Conservation (phyloP, 2,888 invertebrate species). For the Fissipunctia ypsillon region DNA sequence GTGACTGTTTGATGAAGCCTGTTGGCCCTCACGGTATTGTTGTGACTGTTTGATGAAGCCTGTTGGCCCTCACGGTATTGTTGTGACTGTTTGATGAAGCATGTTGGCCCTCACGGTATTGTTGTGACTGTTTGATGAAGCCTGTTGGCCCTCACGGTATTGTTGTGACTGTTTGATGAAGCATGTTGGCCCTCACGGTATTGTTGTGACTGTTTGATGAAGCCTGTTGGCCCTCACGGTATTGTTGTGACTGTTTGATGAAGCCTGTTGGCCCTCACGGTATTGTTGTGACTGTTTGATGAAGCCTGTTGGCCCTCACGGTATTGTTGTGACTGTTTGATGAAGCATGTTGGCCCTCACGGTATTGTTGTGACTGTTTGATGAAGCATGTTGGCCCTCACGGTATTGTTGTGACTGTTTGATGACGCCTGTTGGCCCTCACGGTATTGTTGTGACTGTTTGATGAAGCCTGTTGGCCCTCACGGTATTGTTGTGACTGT, state of each 20-base stretch:
- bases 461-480: constrained; percentile 41
- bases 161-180: constrained; percentile 32
- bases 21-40: constrained; percentile 43
- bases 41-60: constrained; percentile 29
- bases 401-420: constrained; percentile 38
- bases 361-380: constrained; percentile 38
- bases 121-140: constrained; percentile 30
- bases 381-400: constrained; percentile 38
- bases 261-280: constrained; percentile 37
- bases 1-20: constrained; percentile 31
- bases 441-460: constrained; percentile 36
- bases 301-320: constrained; percentile 39
- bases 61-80: constrained; percentile 42
- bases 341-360: constrained; percentile 39
- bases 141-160: constrained; percentile 43
- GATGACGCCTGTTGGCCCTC: constrained; percentile 40
- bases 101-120: constrained; percentile 43
- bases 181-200: constrained; percentile 40
- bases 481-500: constrained; percentile 34
- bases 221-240: constrained; percentile 38
- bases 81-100: constrained; percentile 32
- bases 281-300: constrained; percentile 39
- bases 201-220: constrained; percentile 36
- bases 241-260: constrained; percentile 39
- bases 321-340: constrained; percentile 38